phyloP scores from a whole-genome alignment of 2,797 vertebrate species.

The Onychomys arenicola region DNA sequence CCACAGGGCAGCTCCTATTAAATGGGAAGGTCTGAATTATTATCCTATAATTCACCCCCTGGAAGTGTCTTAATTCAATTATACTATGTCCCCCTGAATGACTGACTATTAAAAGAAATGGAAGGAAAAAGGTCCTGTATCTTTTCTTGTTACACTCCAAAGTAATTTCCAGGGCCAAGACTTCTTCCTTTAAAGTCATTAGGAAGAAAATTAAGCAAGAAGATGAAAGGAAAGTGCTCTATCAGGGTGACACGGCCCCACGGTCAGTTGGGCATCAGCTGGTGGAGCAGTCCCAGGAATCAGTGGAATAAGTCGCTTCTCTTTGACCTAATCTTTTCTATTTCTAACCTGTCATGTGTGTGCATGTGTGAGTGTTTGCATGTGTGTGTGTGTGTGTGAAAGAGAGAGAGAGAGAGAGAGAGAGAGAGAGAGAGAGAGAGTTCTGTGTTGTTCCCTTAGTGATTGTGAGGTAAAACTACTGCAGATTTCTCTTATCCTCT shows the following conservation, averaged over 20 bases:
- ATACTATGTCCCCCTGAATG: slow-evolving; percentile 42
- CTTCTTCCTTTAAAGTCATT: slow-evolving; percentile 73
- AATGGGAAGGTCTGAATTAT: slow-evolving; percentile 71
- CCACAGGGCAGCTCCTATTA: slow-evolving; percentile 67
- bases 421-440: neutral
- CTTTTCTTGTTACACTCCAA: slow-evolving; percentile 64
- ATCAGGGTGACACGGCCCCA: neutral
- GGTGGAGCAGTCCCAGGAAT: neutral
- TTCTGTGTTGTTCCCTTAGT: neutral
- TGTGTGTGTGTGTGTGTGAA: neutral
- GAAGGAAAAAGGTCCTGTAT: slow-evolving; percentile 66
- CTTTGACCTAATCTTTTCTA: neutral
- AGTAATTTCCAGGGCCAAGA: slow-evolving; percentile 72
- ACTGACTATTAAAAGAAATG: slow-evolving; percentile 71
- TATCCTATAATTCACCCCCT: slow-evolving; percentile 64
- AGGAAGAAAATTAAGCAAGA: slow-evolving; percentile 72
- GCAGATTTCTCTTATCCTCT: neutral
- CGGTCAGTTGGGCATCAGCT: neutral
- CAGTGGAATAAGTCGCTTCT: neutral
- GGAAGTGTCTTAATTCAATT: slow-evolving; percentile 70
- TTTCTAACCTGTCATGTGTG: neutral
- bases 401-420: neutral
- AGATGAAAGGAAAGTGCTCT: slow-evolving; percentile 59
- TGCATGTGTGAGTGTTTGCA: neutral
- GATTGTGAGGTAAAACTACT: neutral